phyloP scores from a whole-genome alignment of 2,888 invertebrate species.

The Thymelicus lineola region DNA sequence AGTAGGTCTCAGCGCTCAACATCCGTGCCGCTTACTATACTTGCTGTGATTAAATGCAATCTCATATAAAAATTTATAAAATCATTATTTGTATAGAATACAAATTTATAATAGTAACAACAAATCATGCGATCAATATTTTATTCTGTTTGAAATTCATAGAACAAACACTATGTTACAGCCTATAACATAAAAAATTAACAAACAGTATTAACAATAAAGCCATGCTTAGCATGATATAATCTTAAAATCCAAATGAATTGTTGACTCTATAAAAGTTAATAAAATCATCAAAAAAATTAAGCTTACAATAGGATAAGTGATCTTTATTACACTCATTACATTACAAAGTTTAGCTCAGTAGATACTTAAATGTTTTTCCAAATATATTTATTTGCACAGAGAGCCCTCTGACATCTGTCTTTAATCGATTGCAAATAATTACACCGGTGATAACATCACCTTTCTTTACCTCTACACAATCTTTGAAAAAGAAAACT shows the following conservation, averaged over 20 bases:
- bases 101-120: too few species aligned
- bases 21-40: too few species aligned
- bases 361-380: slow-evolving; percentile 86
- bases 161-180: not conserved
- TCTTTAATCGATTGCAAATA: slow-evolving; percentile 89
- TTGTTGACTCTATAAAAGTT: not conserved
- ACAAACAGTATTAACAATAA: not conserved
- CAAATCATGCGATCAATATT: too few species aligned
- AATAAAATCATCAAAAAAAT: not conserved
- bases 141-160: too few species aligned
- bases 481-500: slow-evolving; percentile 92
- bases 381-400: slow-evolving; percentile 88
- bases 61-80: too few species aligned
- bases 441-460: slow-evolving; percentile 87
- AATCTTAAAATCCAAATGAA: not conserved
- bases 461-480: slow-evolving; percentile 89
- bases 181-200: not conserved
- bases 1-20: too few species aligned
- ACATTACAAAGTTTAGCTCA: slow-evolving; percentile 76
- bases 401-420: slow-evolving; percentile 90
- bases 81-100: too few species aligned
- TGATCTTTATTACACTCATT: not conserved
- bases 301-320: not conserved
- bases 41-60: too few species aligned
- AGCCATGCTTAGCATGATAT: slow-evolving; percentile 1